Evolutionary conservation across 2,888 invertebrate genomes (phyloP).

Genomic region (Ischnus inquisitorius): DNA sequence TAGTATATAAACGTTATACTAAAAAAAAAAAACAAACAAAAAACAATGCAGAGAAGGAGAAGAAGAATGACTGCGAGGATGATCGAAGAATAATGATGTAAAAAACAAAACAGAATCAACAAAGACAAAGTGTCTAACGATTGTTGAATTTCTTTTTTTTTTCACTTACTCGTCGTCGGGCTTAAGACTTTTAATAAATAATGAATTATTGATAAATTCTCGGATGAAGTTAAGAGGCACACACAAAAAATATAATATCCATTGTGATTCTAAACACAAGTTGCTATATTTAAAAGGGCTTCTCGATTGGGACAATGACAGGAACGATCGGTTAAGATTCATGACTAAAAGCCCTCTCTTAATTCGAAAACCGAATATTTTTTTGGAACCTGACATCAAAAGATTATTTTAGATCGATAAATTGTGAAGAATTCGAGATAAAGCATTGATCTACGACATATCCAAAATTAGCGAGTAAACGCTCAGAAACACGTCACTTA

Average conservation of each 20-base stretch:
- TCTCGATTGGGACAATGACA: neutral
- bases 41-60: slow-evolving; percentile 17
- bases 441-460: too few relatives aligned
- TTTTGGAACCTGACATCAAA: too few relatives aligned
- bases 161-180: slow-evolving; percentile 14
- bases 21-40: slow-evolving; percentile 16
- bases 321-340: too few relatives aligned
- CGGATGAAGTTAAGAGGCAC: slow-evolving; percentile 7
- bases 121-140: slow-evolving; percentile 20
- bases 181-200: slow-evolving; percentile 2
- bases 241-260: neutral
- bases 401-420: too few relatives aligned
- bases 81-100: slow-evolving; percentile 4
- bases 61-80: neutral
- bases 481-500: too few relatives aligned
- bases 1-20: slow-evolving; percentile 50
- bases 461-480: too few relatives aligned
- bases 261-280: neutral
- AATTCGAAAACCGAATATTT: too few relatives aligned
- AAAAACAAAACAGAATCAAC: slow-evolving; percentile 16
- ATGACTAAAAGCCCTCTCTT: too few relatives aligned
- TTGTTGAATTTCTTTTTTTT: slow-evolving; percentile 6
- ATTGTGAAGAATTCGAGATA: too few relatives aligned
- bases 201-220: slow-evolving; percentile 32
- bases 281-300: neutral